Evolutionary conservation across 2,888 invertebrate genomes (phyloP).

Genomic region (Helicoverpa assulta): DNA sequence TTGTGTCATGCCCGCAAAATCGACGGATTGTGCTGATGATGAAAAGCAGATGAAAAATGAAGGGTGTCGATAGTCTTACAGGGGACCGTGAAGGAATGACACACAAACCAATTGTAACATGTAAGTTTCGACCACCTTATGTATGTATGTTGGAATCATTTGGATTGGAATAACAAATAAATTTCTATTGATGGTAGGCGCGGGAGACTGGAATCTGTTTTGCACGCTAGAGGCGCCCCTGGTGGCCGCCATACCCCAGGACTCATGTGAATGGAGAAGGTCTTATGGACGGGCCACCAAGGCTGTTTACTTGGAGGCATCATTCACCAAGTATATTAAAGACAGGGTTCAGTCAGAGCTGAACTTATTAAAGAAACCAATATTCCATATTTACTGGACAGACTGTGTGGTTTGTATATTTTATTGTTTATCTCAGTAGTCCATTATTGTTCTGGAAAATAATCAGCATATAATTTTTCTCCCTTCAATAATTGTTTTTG

Average conservation of each 20-base stretch:
- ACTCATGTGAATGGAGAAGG: slow-evolving; percentile 97
- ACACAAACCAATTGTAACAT: slow-evolving; percentile 93
- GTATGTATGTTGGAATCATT: slow-evolving; percentile 27
- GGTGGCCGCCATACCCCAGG: slow-evolving; percentile 95
- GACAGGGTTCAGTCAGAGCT: slow-evolving; percentile 93
- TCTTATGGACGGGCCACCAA: slow-evolving; percentile 96
- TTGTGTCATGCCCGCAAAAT: slow-evolving; percentile 85
- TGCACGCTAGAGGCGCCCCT: slow-evolving; percentile 94
- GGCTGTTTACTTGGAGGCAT: slow-evolving; percentile 95
- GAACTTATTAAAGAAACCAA: slow-evolving; percentile 95
- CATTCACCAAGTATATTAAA: slow-evolving; percentile 94
- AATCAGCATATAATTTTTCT: too few relatives aligned
- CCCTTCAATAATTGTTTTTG: too few relatives aligned
- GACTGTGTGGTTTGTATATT: slow-evolving; percentile 95
- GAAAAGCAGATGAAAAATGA: slow-evolving; percentile 88
- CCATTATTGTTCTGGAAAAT: neutral
- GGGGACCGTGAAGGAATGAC: slow-evolving; percentile 91
- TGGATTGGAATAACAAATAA: slow-evolving; percentile 19
- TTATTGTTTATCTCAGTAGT: neutral
- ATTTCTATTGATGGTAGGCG: slow-evolving; percentile 89
- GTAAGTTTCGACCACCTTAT: slow-evolving; percentile 86
- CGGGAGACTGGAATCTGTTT: slow-evolving; percentile 96
- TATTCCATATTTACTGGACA: slow-evolving; percentile 98
- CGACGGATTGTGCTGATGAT: slow-evolving; percentile 81
- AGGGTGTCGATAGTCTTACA: slow-evolving; percentile 89